Evolutionary conservation across 2,888 invertebrate species (phyloP).

Genomic region (Oligia fasciuncula): DNA sequence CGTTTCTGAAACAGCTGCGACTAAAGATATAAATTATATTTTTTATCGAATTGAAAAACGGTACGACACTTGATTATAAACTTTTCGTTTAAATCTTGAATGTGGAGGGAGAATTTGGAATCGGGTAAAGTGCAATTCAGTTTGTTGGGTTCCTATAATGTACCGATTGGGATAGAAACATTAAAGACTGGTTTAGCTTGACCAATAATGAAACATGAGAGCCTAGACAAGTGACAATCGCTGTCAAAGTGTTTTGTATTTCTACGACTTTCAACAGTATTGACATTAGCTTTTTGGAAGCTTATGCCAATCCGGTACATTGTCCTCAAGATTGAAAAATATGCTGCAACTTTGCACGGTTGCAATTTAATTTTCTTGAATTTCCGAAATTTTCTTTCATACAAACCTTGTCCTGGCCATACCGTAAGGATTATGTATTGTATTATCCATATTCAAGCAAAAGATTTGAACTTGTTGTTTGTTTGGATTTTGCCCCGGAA

Average conservation of each 20-base stretch:
- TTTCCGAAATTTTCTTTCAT: too few relatives aligned
- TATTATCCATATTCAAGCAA: too few relatives aligned
- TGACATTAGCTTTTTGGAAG: not conserved
- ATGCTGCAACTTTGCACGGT: too few relatives aligned
- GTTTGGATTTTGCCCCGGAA: not conserved
- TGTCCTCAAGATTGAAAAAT: not conserved
- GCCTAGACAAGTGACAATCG: not conserved
- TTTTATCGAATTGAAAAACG: constrained; percentile 47
- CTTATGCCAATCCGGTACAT: too few relatives aligned
- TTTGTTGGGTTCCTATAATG: not conserved
- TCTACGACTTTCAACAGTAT: not conserved
- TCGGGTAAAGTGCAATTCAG: not conserved
- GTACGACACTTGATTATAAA: constrained; percentile 37
- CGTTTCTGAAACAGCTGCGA: constrained; percentile 46
- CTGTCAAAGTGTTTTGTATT: not conserved
- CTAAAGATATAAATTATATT: constrained; percentile 48
- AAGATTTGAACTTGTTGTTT: too few relatives aligned
- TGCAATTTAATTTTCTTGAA: too few relatives aligned
- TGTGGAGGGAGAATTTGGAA: not conserved
- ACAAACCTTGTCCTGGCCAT: too few relatives aligned
- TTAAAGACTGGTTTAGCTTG: not conserved
- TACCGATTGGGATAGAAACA: not conserved
- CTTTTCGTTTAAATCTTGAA: constrained; percentile 37
- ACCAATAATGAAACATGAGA: not conserved
- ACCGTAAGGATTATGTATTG: too few relatives aligned